Base-by-base conservation (phyloP, 1,140 invertebrate species). In the Chelonus insularis region DNA sequence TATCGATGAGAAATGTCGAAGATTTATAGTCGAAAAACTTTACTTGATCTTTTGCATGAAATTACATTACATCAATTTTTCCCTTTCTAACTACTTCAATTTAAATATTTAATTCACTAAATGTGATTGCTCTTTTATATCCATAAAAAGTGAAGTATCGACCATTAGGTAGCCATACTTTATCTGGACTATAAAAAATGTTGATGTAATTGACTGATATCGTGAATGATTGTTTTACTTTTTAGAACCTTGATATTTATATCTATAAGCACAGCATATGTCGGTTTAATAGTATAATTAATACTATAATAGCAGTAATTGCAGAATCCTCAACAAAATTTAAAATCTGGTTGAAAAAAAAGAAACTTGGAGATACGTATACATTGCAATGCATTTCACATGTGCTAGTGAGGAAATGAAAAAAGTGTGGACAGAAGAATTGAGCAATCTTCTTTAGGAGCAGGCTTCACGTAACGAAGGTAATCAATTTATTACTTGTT, bases 261-360 rank as follows among this genome's bases (percentile, higher is more conserved):
- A 88, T 90, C 45, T 92, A 91, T 71, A 90, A 92, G 74, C 90
- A 93, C 78, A 91, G 90, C 77, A 93, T 94, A 60, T 74, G 91
- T 97, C 63, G 95, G 95, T 23, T 82, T 97, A 64, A 97, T 94
- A n/a, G n/a, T n/a, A n/a, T n/a, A n/a, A n/a, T n/a, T n/a, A n/a
- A n/a, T n/a, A n/a, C n/a, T n/a, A n/a, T n/a, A n/a, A n/a, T n/a
- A 2, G 94, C 94, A 3, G 91, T 93, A 78, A 90, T 94, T 56
- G 90, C 91, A 2, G 93, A 95, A 66, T 91, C 88, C 57, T 86
- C 87, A 20, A 90, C 91, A n/a, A 94, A 94, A 80, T 97, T 97
- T 77, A 93, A 95, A 79, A 94, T 97, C 59, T 97, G 94, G 94
- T 96, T 95, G 78, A 85, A 93, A 32, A 94, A 95, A 73, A 85